Conservation (phyloP, 2,888 invertebrate species). For the Pseudococcus viburni region DNA sequence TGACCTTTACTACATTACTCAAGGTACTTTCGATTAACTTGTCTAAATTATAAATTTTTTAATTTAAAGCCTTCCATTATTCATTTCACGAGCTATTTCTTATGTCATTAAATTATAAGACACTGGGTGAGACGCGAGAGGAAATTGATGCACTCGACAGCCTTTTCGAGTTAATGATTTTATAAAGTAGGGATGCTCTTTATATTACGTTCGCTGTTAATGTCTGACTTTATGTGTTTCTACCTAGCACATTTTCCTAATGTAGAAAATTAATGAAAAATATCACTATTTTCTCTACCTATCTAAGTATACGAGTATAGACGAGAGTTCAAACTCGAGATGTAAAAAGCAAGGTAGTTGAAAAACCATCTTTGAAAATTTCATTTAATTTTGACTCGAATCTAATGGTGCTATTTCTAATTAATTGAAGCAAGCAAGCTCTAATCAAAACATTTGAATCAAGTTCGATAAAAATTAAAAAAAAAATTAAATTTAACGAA, state of each 20-base stretch:
- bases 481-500: not conserved
- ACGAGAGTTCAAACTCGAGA: not conserved
- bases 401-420: not conserved
- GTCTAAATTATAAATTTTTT: conserved; percentile 50
- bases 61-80: conserved; percentile 43
- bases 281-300: conserved; percentile 1
- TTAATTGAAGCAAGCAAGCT: not conserved
- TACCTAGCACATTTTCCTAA: conserved; percentile 32
- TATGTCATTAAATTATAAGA: conserved; percentile 51
- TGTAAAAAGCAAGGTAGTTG: not conserved
- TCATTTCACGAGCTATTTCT: conserved; percentile 46
- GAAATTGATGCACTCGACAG: conserved; percentile 45
- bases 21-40: conserved; percentile 13
- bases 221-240: conserved; percentile 45
- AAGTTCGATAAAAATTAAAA: not conserved
- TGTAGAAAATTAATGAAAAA: conserved; percentile 45
- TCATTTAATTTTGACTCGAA: not conserved
- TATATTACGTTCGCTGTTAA: conserved; percentile 28
- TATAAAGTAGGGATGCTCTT: conserved; percentile 47
- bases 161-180: conserved; percentile 51
- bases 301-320: not conserved
- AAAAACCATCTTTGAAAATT: conserved; percentile 2
- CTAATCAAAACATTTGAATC: not conserved
- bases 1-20: not conserved
- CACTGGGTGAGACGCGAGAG: not conserved